phyloP scores from a whole-genome alignment of 2,888 invertebrate genomes.

The Desoria tigrina region DNA sequence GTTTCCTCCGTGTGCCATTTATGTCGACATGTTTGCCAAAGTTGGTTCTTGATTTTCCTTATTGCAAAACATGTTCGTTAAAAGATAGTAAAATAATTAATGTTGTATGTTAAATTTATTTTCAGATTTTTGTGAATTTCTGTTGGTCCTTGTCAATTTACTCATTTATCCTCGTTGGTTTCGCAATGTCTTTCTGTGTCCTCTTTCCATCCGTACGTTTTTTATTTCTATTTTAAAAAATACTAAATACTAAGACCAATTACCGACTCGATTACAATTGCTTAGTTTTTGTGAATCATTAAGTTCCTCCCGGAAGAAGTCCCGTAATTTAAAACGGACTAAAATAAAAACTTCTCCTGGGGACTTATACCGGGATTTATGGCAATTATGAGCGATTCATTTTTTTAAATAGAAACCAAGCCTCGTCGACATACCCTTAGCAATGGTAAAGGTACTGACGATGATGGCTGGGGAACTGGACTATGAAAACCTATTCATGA shows the following conservation, averaged over 20 bases:
- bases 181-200: constrained; percentile 45
- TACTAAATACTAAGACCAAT: no score
- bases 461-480: constrained; percentile 47
- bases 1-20: constrained; percentile 39
- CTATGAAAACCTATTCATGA: constrained; percentile 33
- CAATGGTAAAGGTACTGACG: constrained; percentile 36
- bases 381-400: background rate
- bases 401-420: constrained; percentile 36
- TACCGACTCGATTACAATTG: no score
- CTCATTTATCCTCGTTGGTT: constrained; percentile 38
- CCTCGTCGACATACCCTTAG: constrained; percentile 37
- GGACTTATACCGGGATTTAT: background rate
- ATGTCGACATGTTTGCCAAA: constrained; percentile 46
- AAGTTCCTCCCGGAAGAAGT: no score
- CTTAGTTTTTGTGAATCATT: no score
- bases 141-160: constrained; percentile 38
- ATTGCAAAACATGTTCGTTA: no score
- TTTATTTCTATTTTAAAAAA: no score
- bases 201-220: constrained; percentile 40
- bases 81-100: no score
- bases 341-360: no score
- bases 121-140: constrained; percentile 42
- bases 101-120: constrained; percentile 5
- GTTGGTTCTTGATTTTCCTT: constrained; percentile 25
- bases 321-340: no score